A percentile compares a stretch with the other conserved stretches of the same genome.
Evolutionary conservation across 2,888 invertebrate genomes (phyloP).

Genomic region (Lasioglossum malachurum): DNA sequence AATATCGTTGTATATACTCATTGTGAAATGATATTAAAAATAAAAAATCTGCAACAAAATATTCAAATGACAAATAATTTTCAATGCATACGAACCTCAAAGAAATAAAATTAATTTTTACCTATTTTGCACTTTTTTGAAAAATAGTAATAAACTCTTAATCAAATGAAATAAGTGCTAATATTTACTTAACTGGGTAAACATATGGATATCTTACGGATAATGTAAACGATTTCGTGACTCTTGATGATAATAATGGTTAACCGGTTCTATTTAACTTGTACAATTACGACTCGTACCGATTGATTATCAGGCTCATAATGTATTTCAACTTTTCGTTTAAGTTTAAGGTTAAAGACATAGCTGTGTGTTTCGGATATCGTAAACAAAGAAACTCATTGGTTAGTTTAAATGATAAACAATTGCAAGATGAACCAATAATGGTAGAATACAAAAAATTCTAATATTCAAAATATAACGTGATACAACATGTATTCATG

Average conservation of each 20-base stretch:
- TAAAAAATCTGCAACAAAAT: slow-evolving; percentile 5
- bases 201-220: slow-evolving; percentile 3
- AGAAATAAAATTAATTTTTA: not conserved
- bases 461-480: slow-evolving; percentile 7
- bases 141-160: not conserved
- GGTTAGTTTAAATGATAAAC: slow-evolving; percentile 4
- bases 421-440: slow-evolving; percentile 10
- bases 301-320: not conserved
- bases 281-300: not conserved
- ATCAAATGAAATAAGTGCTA: not conserved
- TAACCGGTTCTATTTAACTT: not conserved
- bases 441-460: not conserved
- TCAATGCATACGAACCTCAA: not conserved
- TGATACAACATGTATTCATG: not conserved
- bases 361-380: not conserved
- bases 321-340: not conserved
- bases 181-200: not conserved
- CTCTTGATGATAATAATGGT: not conserved
- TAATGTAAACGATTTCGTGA: not conserved
- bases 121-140: not conserved
- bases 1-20: slow-evolving; percentile 46
- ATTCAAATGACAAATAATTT: not conserved
- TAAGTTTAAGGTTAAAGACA: slow-evolving; percentile 13
- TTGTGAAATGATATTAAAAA: slow-evolving; percentile 22
- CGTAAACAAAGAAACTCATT: slow-evolving; percentile 11